phyloP scores from a whole-genome alignment of 2,797 vertebrate species.

The Valencia hispanica region DNA sequence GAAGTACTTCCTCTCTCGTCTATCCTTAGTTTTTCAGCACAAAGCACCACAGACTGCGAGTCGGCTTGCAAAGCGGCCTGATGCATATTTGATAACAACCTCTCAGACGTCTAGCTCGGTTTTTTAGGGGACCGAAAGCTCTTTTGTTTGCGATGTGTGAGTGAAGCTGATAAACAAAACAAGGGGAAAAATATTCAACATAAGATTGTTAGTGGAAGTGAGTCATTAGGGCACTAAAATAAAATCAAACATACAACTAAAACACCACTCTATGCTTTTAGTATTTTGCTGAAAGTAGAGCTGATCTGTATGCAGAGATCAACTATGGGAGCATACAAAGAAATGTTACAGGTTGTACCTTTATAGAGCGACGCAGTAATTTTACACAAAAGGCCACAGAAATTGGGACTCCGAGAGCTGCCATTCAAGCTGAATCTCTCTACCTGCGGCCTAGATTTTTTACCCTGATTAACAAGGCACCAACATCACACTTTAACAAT shows the following conservation, averaged over 20 bases:
- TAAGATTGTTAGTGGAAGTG: neutral
- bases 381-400: slow-evolving; percentile 32
- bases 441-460: slow-evolving; percentile 52
- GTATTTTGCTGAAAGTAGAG: neutral
- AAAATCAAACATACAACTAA: neutral
- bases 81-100: slow-evolving; percentile 71
- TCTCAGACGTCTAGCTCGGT: slow-evolving; percentile 39
- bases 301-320: neutral
- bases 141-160: neutral
- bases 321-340: neutral
- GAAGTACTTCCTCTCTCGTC: slow-evolving; percentile 6
- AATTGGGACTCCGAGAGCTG: slow-evolving; percentile 42
- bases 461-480: slow-evolving; percentile 15
- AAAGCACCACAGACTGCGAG: slow-evolving; percentile 12
- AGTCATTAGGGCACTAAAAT: neutral
- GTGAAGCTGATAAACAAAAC: neutral
- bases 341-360: neutral
- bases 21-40: slow-evolving; percentile 17
- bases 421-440: slow-evolving; percentile 25
- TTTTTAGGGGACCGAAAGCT: slow-evolving; percentile 5
- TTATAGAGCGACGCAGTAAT: slow-evolving; percentile 23
- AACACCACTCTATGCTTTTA: neutral
- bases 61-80: slow-evolving; percentile 31
- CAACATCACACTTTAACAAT: slow-evolving; percentile 20
- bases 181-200: neutral